Base-by-base conservation (phyloP, 2,797 vertebrate genomes). In the Adrianichthys oophorus region DNA sequence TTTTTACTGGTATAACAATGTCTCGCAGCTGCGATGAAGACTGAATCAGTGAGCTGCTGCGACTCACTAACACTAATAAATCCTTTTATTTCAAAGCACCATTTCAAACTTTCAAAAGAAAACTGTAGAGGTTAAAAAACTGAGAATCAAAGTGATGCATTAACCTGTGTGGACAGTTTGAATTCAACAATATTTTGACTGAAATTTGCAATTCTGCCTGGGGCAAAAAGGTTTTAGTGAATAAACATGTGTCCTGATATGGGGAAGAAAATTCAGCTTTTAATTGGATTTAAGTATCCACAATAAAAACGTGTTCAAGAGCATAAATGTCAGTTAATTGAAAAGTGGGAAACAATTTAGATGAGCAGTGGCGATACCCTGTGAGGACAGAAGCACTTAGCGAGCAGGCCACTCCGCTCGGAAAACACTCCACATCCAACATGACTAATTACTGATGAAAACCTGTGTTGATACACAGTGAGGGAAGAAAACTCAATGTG, bases 311-410 rank as follows among this genome's bases (percentile, higher is more conserved):
- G 16, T 57, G 51, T 43, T 62, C 29, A 56, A 76, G 54, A 54
- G 56, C 42, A 56, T 50, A 59, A 74, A 74, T 61, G 56, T 41
- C 52, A 72, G 59, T 76, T 83, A 81, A 86, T 74, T 79, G 70
- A 78, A 84, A 81, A 81, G 62, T 55, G 53, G 65, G 53, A 72
- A 73, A 79, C 81, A 74, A 72, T 82, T 79, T 67, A 68, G 71
- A 75, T 82, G 24, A 21, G 58, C n/a, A 4, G 42, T 18, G 56
- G 58, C 52, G 58, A 70, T 72, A 59, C 58, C 5, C 47, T 23
- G 61, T 15, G 56, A 60, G 53, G 50, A 48, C 32, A 16, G 52
- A 59, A 19, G 53, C 56, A 66, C 58, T 70, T 37, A 43, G 51
- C 46, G 56, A 55, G 49, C 54, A 48, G 29, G 18, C 21, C 17